Evolutionary conservation across 2,797 vertebrate species (phyloP), one percentile per base, ranked within the genome.

Genomic region (Euthynnus affinis): DNA sequence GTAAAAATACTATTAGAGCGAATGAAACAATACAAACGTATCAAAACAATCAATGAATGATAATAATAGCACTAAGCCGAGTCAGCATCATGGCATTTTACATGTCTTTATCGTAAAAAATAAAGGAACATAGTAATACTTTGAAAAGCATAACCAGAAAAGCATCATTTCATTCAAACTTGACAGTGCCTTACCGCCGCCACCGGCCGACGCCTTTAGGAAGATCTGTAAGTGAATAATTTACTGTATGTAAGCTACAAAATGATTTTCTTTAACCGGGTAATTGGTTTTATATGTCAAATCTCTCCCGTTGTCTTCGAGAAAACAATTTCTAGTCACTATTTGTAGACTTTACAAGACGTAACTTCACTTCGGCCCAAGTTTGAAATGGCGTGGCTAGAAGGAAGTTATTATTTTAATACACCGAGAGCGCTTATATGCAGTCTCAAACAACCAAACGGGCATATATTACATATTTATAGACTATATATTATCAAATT

Each of bases 131-230:
- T 3, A 1, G 12, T 0, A 2, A 0, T 65, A 62, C 4, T 82
- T 76, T 83, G 74, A 87, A 83, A 79, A 18, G 0, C 2, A 1
- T 12, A 66, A 66, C 46, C 76, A 86, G 85, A 87, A 82, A 78
- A 18, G 2, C 5, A 6, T 15, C 10, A 5, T 48, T 32, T 15
- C 12, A 3, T 52, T 52, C 1, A 6, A 15, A 25, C 3, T 25
- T 10, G 4, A 62, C 27, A 25, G 9, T 4, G 23, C 18, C 6
- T 20, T 57, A 9, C 69, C 52, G 46, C 57, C n/a, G 49, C 57
- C n/a, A 44, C 63, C 85, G 72, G 88, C 87, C 89, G 90, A 93
- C 91, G 90, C 91, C 92, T 91, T 64, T 40, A 23, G 63, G n/a
- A 44, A 80, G 55, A 46, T 73, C 81, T 88, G 91, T 93, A 86